Evolutionary conservation across 2,888 invertebrate species (phyloP).

Genomic region (Koerneria pararmatus): DNA sequence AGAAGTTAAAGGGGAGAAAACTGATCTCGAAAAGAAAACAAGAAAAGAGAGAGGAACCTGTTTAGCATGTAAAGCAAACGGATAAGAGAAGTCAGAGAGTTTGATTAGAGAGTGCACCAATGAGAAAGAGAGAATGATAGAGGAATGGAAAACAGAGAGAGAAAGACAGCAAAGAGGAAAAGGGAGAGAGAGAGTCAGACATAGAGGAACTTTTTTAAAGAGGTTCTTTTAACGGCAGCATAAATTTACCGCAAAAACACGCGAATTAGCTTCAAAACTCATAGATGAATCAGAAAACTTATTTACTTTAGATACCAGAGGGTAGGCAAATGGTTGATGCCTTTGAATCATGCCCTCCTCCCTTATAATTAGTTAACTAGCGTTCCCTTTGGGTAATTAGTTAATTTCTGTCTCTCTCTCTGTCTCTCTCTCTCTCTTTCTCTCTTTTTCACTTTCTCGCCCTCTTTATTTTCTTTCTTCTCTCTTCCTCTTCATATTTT

Average conservation of each 20-base stretch:
- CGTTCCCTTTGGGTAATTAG: slow-evolving; percentile 14
- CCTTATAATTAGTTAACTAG: slow-evolving; percentile 4
- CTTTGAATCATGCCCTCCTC: slow-evolving; percentile 19
- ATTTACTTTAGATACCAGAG: too few relatives aligned
- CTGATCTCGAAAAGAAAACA: too few relatives aligned
- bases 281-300: too few relatives aligned
- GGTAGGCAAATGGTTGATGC: too few relatives aligned
- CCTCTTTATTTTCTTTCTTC: too few relatives aligned
- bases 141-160: background rate
- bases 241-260: too few relatives aligned
- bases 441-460: slow-evolving; percentile 1
- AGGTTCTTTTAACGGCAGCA: too few relatives aligned
- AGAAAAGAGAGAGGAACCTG: too few relatives aligned
- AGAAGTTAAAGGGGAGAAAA: too few relatives aligned
- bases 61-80: too few relatives aligned
- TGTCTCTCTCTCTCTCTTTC: background rate
- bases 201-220: background rate
- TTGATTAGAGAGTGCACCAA: background rate
- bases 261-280: too few relatives aligned
- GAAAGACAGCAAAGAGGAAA: background rate
- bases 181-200: background rate
- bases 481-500: too few relatives aligned
- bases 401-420: slow-evolving; percentile 24
- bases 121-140: slow-evolving; percentile 13
- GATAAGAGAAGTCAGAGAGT: background rate